A percentile compares a stretch with the other conserved stretches of the same genome.
These are phyloP conservation scores for Gobionotothen gibberifrons DNA, from an alignment of 2,797 vertebrate genomes.

Conservation along the genomic window DNA sequence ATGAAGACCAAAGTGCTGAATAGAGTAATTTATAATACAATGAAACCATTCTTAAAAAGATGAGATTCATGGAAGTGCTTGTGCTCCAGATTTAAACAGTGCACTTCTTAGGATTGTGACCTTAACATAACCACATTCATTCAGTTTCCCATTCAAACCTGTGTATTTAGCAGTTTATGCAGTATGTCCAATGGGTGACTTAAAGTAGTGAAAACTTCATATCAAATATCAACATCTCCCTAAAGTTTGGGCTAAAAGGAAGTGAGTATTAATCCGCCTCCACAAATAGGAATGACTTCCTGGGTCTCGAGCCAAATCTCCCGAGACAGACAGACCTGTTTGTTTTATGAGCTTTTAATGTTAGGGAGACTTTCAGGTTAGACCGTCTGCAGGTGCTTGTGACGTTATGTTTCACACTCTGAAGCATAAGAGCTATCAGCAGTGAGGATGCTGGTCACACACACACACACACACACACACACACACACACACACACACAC, in stretches of 20 bases:
- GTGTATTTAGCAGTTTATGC: neutral
- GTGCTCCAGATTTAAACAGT: neutral
- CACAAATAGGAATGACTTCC: neutral
- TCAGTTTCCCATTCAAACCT: neutral
- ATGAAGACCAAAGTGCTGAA: too few relatives aligned
- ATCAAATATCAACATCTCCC: neutral
- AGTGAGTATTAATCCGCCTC: constrained; percentile 17
- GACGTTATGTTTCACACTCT: constrained; percentile 38
- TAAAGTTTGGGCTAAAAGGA: neutral
- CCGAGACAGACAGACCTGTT: constrained; percentile 21
- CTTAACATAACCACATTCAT: neutral
- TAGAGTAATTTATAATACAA: neutral
- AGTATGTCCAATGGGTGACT: neutral
- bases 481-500: too few relatives aligned
- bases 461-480: neutral
- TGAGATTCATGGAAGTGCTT: neutral
- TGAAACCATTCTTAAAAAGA: neutral
- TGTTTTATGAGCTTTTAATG: constrained; percentile 21
- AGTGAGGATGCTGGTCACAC: constrained; percentile 17
- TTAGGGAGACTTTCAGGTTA: constrained; percentile 47
- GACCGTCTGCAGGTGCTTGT: constrained; percentile 42
- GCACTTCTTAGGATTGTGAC: neutral
- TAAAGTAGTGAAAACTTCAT: neutral
- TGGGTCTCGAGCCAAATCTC: constrained; percentile 24
- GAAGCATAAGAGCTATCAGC: constrained; percentile 14